Conservation (phyloP, 2,113 vertebrate species). For the Saccopteryx leptura region DNA sequence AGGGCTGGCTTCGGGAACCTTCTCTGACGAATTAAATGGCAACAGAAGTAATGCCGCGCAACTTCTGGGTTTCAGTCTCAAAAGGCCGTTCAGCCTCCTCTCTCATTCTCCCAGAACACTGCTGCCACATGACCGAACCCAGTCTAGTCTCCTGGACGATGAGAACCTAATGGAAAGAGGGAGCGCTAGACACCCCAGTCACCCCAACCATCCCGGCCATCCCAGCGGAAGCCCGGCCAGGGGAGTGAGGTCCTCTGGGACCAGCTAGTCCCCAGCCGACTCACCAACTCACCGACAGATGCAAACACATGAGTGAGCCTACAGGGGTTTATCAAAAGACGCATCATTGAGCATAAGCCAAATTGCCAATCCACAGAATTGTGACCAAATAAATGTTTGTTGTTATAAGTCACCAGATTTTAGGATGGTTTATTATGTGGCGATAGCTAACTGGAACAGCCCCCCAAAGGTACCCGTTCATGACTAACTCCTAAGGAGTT, state of each 20-base stretch:
- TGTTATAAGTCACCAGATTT: not conserved
- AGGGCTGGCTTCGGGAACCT: not conserved
- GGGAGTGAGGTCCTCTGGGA: not conserved
- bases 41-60: not conserved
- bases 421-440: not conserved
- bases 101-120: not conserved
- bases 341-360: not conserved
- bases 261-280: not conserved
- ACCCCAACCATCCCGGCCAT: not conserved
- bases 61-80: not conserved
- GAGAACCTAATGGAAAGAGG: not conserved
- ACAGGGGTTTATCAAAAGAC: not conserved
- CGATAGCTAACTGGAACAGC: not conserved
- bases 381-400: not conserved
- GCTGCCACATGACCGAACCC: not conserved
- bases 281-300: not conserved
- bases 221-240: not conserved
- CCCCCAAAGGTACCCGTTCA: not conserved
- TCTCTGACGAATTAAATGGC: not conserved
- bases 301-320: not conserved
- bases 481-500: not conserved
- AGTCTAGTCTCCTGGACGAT: not conserved
- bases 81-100: not conserved
- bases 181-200: not conserved
- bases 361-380: not conserved